Percentiles rank a stretch among this genome's conserved stretches.
phyloP scores from a whole-genome alignment of 2,797 vertebrate genomes.

The Furcifer pardalis region DNA sequence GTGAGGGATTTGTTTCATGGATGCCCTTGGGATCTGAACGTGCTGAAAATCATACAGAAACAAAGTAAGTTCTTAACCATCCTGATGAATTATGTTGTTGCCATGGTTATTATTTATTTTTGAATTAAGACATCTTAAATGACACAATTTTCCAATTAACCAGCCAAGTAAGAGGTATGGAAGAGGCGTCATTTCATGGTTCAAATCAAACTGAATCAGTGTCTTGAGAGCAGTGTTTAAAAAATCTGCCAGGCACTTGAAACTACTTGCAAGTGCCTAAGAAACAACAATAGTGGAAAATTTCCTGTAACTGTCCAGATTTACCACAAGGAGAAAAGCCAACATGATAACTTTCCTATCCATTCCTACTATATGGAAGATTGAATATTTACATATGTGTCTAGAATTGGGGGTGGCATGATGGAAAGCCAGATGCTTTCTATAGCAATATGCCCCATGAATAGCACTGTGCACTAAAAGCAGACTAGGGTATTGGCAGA shows the following conservation, averaged over 20 bases:
- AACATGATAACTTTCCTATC: slow-evolving; percentile 31
- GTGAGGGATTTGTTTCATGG: not conserved
- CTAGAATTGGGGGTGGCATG: not conserved
- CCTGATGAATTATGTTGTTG: slow-evolving; percentile 30
- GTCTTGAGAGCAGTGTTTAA: slow-evolving; percentile 13
- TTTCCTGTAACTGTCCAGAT: not conserved
- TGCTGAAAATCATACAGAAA: slow-evolving; percentile 23
- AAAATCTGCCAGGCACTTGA: slow-evolving; percentile 11
- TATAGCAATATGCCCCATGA: not conserved
- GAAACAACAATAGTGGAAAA: slow-evolving; percentile 39
- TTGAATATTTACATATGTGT: not conserved
- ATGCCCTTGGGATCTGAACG: not conserved
- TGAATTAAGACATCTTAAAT: slow-evolving; percentile 42
- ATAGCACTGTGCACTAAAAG: not conserved
- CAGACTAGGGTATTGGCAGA: not conserved
- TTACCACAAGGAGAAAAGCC: not conserved
- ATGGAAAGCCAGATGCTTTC: not conserved
- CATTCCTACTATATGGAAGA: not conserved
- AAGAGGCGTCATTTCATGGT: slow-evolving; percentile 35
- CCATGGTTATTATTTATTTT: slow-evolving; percentile 21
- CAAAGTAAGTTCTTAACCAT: not conserved
- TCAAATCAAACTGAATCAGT: slow-evolving; percentile 36
- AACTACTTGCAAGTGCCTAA: slow-evolving; percentile 8
- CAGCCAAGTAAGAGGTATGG: slow-evolving; percentile 39
- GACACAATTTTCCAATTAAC: slow-evolving; percentile 44